Base-by-base conservation (phyloP, 2,797 vertebrate genomes). In the Acomys russatus region DNA sequence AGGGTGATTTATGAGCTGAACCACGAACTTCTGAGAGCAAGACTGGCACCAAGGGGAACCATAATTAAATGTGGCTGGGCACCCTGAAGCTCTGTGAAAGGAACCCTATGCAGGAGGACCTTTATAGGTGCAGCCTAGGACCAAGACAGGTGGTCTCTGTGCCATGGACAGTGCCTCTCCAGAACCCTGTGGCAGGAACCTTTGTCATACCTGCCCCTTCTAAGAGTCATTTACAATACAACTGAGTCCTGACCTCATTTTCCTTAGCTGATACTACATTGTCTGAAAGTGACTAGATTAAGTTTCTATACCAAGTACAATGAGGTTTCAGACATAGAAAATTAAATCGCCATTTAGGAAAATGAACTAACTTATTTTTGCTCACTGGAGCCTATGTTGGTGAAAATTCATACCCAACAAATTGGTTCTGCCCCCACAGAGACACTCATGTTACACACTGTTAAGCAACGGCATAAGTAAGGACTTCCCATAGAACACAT, bases 281-380 rank as follows among this genome's bases (percentile, higher is more conserved):
- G 76, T 28, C 49, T 88, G 44, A 70, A 96, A 64, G 17, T n/a
- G 68, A 78, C n/a, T n/a, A 33, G 23, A 76, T 80, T 86, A 80
- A n/a, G 17, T 91, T 80, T 86, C 71, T 73, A 33, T 64, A 83
- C 38, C 71, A 63, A 35, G 79, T 71, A 20, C 23, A 35, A 74
- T 33, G 64, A 95, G 54, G 87, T n/a, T 59, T 96, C 38, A 11
- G 61, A 79, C 66, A 73, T 51, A 77, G 94, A 89, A 92, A 96
- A 82, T 86, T 80, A 90, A 68, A 70, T 68, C 23, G 63, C 51
- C 35, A 93, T 96, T 95, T 79, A 94, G 64, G 71, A 90, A 93
- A 95, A 64, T 2, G 54, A 87, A 80, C 74, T 90, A 51, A 93
- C 59, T 64, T 78, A 61, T n/a, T 88, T 96, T 85, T 92, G 74